phyloP scores from a whole-genome alignment of 1,140 invertebrate genomes.

The Aphelinus atriplicis region DNA sequence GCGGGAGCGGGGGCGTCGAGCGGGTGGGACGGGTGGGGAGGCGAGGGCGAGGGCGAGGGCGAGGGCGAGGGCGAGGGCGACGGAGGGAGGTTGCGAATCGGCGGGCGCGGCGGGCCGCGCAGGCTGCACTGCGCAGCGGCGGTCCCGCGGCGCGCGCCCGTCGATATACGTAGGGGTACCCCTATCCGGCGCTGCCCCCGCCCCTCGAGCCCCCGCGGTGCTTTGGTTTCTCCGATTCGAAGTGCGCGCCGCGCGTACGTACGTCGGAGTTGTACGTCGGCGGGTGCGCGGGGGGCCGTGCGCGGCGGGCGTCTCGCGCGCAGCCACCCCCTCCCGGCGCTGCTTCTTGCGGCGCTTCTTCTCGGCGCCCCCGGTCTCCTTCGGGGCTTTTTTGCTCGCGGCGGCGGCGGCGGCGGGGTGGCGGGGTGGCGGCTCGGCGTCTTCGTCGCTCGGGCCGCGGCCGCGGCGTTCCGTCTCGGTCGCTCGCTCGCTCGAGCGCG shows the following conservation, averaged over 20 bases:
- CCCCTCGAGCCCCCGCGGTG: conserved; percentile 40
- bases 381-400: conserved; percentile 8
- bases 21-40: conserved; percentile 31
- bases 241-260: conserved; percentile 30
- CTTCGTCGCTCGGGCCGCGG: too few species aligned
- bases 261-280: conserved; percentile 32
- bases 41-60: too few species aligned
- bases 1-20: too few species aligned
- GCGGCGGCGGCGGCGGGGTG: too few species aligned
- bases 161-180: too few species aligned
- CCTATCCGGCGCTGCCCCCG: conserved; percentile 43
- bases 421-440: too few species aligned
- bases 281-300: conserved; percentile 20
- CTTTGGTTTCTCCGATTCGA: conserved; percentile 33
- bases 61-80: conserved; percentile 6
- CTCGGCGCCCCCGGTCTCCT: conserved; percentile 36
- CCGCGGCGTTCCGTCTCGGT: neutral
- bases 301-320: conserved; percentile 6
- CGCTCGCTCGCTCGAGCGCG: neutral
- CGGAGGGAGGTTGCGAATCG: conserved; percentile 10
- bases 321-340: conserved; percentile 12
- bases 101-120: conserved; percentile 44
- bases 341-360: conserved; percentile 35
- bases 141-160: too few species aligned
- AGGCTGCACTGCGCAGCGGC: conserved; percentile 61